Conservation (phyloP, 2,888 invertebrate species). For the Piscicola geometra region DNA sequence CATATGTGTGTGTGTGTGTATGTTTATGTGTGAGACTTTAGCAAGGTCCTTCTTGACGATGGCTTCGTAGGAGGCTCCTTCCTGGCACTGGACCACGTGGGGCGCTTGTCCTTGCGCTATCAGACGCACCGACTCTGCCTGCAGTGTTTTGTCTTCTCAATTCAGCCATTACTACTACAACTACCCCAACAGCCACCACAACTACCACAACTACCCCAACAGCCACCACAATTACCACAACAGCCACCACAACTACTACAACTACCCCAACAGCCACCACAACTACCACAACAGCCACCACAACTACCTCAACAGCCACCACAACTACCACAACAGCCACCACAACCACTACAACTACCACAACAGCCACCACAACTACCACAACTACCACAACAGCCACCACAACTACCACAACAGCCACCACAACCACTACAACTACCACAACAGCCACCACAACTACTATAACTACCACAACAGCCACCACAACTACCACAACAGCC, state of each 20-base stretch:
- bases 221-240: not conserved
- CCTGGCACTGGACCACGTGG: slow-evolving; percentile 70
- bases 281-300: too few species aligned
- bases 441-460: not conserved
- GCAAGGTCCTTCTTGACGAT: slow-evolving; percentile 83
- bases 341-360: not conserved
- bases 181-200: too few species aligned
- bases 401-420: slow-evolving; percentile 65
- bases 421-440: not conserved
- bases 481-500: not conserved
- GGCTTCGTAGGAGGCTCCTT: slow-evolving; percentile 87
- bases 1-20: too few species aligned
- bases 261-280: slow-evolving; percentile 53
- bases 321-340: not conserved
- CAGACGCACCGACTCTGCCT: slow-evolving; percentile 72
- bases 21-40: slow-evolving; percentile 57
- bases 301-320: too few species aligned
- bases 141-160: too few species aligned
- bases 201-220: not conserved
- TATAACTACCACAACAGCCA: not conserved
- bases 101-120: slow-evolving; percentile 79
- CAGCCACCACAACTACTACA: not conserved
- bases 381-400: slow-evolving; percentile 60
- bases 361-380: not conserved
- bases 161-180: not conserved